phyloP scores from a whole-genome alignment of 2,113 vertebrate species.

The Equus quagga region DNA sequence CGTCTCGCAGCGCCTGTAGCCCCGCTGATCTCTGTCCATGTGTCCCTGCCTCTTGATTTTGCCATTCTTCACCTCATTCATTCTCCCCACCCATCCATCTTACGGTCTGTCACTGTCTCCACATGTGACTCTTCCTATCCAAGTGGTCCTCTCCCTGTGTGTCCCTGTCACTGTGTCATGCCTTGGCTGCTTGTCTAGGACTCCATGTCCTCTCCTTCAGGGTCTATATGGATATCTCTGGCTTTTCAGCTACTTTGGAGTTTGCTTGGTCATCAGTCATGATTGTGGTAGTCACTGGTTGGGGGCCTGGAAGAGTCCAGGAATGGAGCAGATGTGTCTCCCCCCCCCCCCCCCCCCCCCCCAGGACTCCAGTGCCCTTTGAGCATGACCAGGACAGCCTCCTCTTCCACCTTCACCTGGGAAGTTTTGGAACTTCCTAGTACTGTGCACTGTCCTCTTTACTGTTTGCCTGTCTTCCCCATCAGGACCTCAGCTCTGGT shows the following conservation, averaged over 20 bases:
- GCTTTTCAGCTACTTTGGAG: slow-evolving; percentile 63
- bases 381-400: not conserved
- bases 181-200: slow-evolving; percentile 37
- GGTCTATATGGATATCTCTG: not conserved
- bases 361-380: not conserved
- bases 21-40: not conserved
- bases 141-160: slow-evolving; percentile 14
- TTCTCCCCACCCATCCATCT: slow-evolving; percentile 6
- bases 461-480: slow-evolving; percentile 46
- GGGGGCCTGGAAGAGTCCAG: not conserved
- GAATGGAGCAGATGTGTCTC: not conserved
- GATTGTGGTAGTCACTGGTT: not conserved
- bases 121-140: slow-evolving; percentile 40
- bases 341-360: not conserved
- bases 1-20: not conserved
- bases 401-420: not conserved
- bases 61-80: slow-evolving; percentile 7
- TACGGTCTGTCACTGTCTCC: slow-evolving; percentile 43
- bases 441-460: slow-evolving; percentile 51
- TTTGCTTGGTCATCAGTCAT: slow-evolving; percentile 38
- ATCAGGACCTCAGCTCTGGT: not conserved
- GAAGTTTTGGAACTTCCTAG: slow-evolving; percentile 65
- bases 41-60: slow-evolving; percentile 50
- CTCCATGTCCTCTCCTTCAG: slow-evolving; percentile 38
- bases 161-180: slow-evolving; percentile 61